Evolutionary conservation across 2,888 invertebrate species (phyloP).

Genomic region (Drepana falcataria): DNA sequence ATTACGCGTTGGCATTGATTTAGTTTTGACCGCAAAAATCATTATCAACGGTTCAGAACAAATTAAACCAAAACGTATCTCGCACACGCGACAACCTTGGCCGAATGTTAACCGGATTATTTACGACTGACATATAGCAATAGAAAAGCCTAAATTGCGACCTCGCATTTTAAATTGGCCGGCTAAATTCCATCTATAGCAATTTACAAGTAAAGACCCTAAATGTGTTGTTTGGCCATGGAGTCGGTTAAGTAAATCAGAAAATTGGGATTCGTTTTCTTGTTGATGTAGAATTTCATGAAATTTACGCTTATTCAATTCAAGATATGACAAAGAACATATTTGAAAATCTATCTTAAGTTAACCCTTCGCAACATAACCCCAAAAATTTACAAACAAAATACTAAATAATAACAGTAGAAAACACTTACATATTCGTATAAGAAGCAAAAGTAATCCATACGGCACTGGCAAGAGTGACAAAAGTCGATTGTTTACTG

Average conservation of each 20-base stretch:
- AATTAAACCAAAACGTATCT: background rate
- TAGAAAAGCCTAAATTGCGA: slow-evolving; percentile 13
- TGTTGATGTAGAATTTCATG: no score
- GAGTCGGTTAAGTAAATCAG: background rate
- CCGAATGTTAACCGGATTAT: background rate
- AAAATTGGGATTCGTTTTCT: background rate
- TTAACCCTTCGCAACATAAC: no score
- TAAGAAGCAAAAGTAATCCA: slow-evolving; percentile 25
- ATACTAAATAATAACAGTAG: background rate
- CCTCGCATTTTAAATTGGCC: slow-evolving; percentile 15
- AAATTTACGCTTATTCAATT: no score
- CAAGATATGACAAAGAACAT: no score
- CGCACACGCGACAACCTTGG: slow-evolving; percentile 1
- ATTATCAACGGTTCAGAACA: background rate
- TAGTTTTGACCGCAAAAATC: background rate
- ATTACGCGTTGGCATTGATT: no score
- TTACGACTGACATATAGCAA: slow-evolving; percentile 8
- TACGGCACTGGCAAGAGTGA: slow-evolving; percentile 27
- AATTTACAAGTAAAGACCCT: background rate
- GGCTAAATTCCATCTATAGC: slow-evolving; percentile 3
- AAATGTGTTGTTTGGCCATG: background rate
- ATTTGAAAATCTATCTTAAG: no score
- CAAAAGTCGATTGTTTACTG: slow-evolving; percentile 28
- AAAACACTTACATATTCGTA: slow-evolving; percentile 2
- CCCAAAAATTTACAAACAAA: background rate